Conservation (phyloP, 2,888 invertebrate species). For the Cabera pusaria region DNA sequence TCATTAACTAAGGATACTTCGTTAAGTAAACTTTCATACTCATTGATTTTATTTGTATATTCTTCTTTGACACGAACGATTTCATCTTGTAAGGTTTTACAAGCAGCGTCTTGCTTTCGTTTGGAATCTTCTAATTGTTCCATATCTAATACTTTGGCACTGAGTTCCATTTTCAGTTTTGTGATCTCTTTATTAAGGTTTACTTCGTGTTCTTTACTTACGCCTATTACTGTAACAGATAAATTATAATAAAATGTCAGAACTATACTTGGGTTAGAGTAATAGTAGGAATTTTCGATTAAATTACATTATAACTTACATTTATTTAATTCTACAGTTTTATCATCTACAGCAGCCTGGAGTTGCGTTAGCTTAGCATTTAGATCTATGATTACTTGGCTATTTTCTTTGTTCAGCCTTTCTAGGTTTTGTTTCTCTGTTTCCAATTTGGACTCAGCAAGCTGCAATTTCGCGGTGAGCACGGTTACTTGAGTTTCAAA, state of each 20-base stretch:
- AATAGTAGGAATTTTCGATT: too few species aligned
- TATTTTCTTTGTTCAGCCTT: constrained; percentile 72
- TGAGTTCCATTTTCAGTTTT: constrained; percentile 80
- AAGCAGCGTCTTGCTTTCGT: constrained; percentile 62
- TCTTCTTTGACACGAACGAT: constrained; percentile 63
- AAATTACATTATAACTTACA: too few species aligned
- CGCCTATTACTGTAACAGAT: constrained; percentile 63
- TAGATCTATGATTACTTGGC: constrained; percentile 73
- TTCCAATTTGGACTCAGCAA: constrained; percentile 76
- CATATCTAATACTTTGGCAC: constrained; percentile 79
- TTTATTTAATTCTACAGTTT: constrained; percentile 77
- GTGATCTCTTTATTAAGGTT: constrained; percentile 77
- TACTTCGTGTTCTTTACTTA: constrained; percentile 76
- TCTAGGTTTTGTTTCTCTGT: constrained; percentile 74
- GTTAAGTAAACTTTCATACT: constrained; percentile 70
- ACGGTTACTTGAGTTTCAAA: constrained; percentile 84
- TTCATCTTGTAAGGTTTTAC: constrained; percentile 67
- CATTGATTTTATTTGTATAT: constrained; percentile 66
- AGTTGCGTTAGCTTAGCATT: constrained; percentile 72
- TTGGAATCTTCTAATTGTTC: constrained; percentile 74
- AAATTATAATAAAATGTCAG: constrained; percentile 3
- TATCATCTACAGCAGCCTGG: constrained; percentile 77
- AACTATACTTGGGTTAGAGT: too few species aligned
- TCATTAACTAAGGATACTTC: constrained; percentile 71
- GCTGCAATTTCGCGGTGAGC: constrained; percentile 77